phyloP scores from a whole-genome alignment of 2,113 vertebrate species.

The Dipodomys stephensi region DNA sequence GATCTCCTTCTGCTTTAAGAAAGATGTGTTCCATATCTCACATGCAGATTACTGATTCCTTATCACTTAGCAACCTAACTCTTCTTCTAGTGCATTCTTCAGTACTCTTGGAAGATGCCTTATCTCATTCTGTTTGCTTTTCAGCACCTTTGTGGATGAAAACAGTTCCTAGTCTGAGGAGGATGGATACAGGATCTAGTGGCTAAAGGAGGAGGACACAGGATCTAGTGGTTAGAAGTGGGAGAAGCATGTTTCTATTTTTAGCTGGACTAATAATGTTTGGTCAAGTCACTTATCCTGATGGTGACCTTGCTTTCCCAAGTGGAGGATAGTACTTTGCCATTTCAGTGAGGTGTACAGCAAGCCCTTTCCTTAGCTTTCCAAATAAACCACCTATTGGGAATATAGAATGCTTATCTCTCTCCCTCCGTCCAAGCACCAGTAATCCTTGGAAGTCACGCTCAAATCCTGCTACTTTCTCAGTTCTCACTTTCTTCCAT shows the following conservation, averaged over 20 bases:
- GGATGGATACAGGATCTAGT: slow-evolving; percentile 7
- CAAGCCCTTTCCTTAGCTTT: background rate
- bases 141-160: background rate
- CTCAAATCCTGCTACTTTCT: background rate
- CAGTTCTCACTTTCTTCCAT: background rate
- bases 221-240: slow-evolving; percentile 11
- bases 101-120: background rate
- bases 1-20: background rate
- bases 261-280: background rate
- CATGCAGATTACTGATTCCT: slow-evolving; percentile 18
- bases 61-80: background rate
- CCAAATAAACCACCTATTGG: background rate
- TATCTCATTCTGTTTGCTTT: slow-evolving; percentile 33
- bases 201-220: background rate
- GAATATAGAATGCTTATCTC: background rate
- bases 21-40: background rate
- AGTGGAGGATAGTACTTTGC: background rate
- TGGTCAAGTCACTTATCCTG: background rate
- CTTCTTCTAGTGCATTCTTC: background rate
- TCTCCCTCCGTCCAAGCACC: background rate
- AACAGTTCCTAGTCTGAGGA: background rate
- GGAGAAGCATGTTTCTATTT: background rate
- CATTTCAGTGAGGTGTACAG: background rate
- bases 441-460: background rate
- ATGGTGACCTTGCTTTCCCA: background rate